phyloP scores from a whole-genome alignment of 2,888 invertebrate species.

The Acheta domesticus region DNA sequence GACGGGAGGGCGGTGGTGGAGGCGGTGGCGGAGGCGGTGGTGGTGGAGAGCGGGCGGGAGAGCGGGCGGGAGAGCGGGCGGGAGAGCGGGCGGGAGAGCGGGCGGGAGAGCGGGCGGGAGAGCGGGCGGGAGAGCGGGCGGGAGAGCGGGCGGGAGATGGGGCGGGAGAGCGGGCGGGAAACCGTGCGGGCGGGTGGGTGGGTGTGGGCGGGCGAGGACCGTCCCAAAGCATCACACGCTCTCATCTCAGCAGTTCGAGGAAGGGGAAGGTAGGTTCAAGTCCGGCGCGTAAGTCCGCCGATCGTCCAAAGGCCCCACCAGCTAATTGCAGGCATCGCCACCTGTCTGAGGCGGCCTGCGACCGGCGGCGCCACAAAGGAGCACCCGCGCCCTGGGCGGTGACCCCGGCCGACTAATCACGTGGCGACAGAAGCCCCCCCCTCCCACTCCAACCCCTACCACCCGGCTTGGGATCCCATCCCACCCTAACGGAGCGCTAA shows the following conservation, averaged over 20 bases:
- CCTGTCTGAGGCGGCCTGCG: neutral
- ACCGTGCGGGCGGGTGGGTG: too few species aligned
- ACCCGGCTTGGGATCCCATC: too few species aligned
- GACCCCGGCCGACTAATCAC: slow-evolving; percentile 1
- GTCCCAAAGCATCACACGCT: neutral
- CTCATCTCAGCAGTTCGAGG: neutral
- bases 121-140: too few species aligned
- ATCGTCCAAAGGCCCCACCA: neutral
- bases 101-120: too few species aligned
- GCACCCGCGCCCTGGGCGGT: neutral
- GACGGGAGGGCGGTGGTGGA: too few species aligned
- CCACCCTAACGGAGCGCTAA: neutral
- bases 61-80: too few species aligned
- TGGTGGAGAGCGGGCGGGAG: too few species aligned
- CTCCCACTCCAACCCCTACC: too few species aligned
- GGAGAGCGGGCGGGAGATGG: too few species aligned
- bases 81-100: too few species aligned
- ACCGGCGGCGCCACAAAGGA: neutral
- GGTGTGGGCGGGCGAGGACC: too few species aligned
- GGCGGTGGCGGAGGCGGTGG: neutral
- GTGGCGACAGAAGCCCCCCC: neutral
- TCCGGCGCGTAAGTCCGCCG: neutral
- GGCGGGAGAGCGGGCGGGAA: too few species aligned
- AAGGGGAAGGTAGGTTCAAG: neutral
- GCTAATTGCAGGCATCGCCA: neutral